phyloP scores from a whole-genome alignment of 2,113 vertebrate genomes.

The Acrocephalus arundinaceus region DNA sequence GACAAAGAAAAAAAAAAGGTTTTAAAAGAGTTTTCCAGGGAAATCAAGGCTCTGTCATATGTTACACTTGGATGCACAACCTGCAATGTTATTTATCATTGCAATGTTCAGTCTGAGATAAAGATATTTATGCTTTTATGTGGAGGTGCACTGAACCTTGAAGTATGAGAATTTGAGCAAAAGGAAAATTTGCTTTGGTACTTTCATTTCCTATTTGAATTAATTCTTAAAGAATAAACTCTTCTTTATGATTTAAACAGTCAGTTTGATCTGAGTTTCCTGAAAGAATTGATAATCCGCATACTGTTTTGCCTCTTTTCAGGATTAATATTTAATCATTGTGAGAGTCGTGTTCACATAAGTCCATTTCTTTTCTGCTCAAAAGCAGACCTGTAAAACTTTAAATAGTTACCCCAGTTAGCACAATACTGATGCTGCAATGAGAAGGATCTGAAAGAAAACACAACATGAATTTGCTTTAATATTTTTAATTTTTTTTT shows the following conservation, averaged over 20 bases:
- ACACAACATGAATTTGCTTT: neutral
- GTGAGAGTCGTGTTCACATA: neutral
- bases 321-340: neutral
- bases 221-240: neutral
- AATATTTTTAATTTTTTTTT: neutral
- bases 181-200: neutral
- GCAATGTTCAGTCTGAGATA: neutral
- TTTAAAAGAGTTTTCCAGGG: neutral
- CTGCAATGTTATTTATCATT: neutral
- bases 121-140: neutral
- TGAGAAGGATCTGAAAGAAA: neutral
- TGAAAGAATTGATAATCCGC: neutral
- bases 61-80: neutral
- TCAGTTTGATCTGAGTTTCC: neutral
- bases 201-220: neutral
- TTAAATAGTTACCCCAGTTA: neutral
- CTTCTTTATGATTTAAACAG: neutral
- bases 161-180: neutral
- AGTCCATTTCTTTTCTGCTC: neutral
- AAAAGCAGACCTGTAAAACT: neutral
- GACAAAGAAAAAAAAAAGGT: neutral
- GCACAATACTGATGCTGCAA: neutral
- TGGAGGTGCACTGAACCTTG: neutral
- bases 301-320: neutral
- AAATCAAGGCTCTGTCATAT: neutral